Conservation (phyloP, 2,888 invertebrate species). For the Rhopalosiphum nymphaeae region DNA sequence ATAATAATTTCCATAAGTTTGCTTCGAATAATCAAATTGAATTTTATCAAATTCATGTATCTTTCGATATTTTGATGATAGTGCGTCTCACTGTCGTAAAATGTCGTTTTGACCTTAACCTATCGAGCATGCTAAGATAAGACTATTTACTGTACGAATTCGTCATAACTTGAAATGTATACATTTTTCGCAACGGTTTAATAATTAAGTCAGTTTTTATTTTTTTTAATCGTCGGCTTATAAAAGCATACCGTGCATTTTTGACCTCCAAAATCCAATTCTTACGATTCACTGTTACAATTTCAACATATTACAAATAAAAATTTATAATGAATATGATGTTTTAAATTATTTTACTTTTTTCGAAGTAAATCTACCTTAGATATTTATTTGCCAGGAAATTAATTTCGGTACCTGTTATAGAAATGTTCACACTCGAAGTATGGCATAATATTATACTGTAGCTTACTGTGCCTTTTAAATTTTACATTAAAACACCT, state of each 20-base stretch:
- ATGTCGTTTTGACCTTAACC: not conserved
- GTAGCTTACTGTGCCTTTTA: not conserved
- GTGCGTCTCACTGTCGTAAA: not conserved
- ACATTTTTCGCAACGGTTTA: not conserved
- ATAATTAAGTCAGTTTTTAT: not conserved
- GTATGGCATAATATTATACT: not conserved
- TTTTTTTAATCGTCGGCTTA: not conserved
- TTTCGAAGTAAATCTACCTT: not conserved
- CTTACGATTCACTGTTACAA: not conserved
- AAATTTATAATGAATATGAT: accelerated
- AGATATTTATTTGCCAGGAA: not conserved
- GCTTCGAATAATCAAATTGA: not conserved
- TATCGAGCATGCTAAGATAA: not conserved
- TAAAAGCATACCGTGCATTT: not conserved
- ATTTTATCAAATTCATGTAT: not conserved
- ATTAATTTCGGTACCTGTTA: not conserved
- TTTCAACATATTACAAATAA: not conserved
- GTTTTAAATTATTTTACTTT: not conserved
- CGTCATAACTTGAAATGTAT: not conserved
- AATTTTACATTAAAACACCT: not conserved
- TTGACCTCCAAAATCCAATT: not conserved
- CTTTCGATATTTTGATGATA: not conserved
- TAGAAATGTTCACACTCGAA: too few relatives aligned
- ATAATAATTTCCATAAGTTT: not conserved
- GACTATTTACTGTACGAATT: not conserved